These are phyloP conservation scores for Pyxicephalus adspersus DNA, from an alignment of 2,113 vertebrate species.

Conservation along the genomic window DNA sequence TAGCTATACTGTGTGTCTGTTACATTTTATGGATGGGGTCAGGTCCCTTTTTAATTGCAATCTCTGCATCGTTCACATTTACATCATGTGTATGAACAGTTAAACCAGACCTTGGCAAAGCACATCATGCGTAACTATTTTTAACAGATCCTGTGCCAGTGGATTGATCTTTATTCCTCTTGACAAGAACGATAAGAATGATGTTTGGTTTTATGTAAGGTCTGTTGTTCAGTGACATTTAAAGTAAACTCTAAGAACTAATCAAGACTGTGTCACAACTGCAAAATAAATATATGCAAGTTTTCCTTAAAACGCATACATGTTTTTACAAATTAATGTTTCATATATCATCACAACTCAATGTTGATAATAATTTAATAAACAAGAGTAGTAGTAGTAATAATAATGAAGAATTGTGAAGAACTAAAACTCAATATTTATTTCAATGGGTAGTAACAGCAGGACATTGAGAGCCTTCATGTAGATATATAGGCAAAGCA, in stretches of 20 bases:
- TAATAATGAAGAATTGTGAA: too few species aligned
- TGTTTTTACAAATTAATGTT: neutral
- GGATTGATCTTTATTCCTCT: slow-evolving; percentile 68
- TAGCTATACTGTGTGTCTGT: too few species aligned
- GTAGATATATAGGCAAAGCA: too few species aligned
- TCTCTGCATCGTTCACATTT: neutral
- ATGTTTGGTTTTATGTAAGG: slow-evolving; percentile 62
- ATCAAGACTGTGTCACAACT: slow-evolving; percentile 52
- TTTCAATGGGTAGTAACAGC: too few species aligned
- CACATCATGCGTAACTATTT: neutral
- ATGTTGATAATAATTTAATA: too few species aligned
- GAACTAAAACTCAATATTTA: too few species aligned
- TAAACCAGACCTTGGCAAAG: neutral
- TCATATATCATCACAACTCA: too few species aligned
- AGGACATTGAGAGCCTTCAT: too few species aligned
- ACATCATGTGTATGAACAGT: slow-evolving; percentile 1
- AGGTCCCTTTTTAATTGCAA: neutral
- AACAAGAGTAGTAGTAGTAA: too few species aligned
- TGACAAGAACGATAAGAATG: slow-evolving; percentile 62
- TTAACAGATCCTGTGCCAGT: slow-evolving; percentile 50
- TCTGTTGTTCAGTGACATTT: slow-evolving; percentile 75
- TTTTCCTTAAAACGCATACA: neutral
- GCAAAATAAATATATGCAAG: neutral
- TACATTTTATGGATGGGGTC: too few species aligned
- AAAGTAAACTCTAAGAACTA: slow-evolving; percentile 61